A percentile compares a stretch with the other conserved stretches of the same genome.
Conservation (phyloP, 1,140 invertebrate genomes). For the Drosophila grimshawi region DNA sequence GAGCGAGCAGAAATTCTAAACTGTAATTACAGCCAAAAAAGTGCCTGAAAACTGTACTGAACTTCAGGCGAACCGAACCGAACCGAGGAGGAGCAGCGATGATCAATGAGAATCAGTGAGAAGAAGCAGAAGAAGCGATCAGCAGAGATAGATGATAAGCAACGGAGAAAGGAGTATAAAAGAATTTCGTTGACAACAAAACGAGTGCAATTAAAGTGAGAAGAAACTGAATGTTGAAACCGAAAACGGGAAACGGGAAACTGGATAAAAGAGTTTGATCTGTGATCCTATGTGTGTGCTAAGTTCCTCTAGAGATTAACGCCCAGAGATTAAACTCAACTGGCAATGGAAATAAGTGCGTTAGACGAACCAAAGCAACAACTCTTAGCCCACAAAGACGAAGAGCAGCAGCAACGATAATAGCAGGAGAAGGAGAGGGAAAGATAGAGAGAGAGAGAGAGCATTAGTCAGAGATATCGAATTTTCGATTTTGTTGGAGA, state of each 20-base stretch:
- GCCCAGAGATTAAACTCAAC: slow-evolving; percentile 18
- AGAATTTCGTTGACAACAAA: not conserved
- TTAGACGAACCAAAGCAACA: slow-evolving; percentile 34
- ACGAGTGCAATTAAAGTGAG: slow-evolving; percentile 13
- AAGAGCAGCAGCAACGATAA: slow-evolving; percentile 21
- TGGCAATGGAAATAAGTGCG: slow-evolving; percentile 75
- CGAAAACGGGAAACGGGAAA: not conserved
- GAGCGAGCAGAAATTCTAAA: slow-evolving; percentile 16
- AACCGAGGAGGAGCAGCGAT: not conserved
- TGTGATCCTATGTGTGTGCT: slow-evolving; percentile 30
- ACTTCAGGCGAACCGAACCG: slow-evolving; percentile 3
- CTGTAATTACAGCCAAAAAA: slow-evolving; percentile 57
- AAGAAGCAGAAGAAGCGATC: not conserved
- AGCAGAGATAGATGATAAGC: slow-evolving; percentile 54
- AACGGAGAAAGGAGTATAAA: not conserved
- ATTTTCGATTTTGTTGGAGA: not conserved
- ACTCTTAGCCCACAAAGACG: slow-evolving; percentile 29
- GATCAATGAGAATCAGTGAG: slow-evolving; percentile 19
- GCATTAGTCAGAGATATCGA: not conserved
- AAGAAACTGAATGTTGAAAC: too few relatives aligned
- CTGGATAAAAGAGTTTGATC: not conserved
- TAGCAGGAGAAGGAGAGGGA: not conserved
- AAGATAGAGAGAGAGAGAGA: not conserved
- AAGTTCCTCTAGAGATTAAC: slow-evolving; percentile 35
- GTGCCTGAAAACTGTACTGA: slow-evolving; percentile 52